phyloP scores from a whole-genome alignment of 2,797 vertebrate species.

The Clamator glandarius region DNA sequence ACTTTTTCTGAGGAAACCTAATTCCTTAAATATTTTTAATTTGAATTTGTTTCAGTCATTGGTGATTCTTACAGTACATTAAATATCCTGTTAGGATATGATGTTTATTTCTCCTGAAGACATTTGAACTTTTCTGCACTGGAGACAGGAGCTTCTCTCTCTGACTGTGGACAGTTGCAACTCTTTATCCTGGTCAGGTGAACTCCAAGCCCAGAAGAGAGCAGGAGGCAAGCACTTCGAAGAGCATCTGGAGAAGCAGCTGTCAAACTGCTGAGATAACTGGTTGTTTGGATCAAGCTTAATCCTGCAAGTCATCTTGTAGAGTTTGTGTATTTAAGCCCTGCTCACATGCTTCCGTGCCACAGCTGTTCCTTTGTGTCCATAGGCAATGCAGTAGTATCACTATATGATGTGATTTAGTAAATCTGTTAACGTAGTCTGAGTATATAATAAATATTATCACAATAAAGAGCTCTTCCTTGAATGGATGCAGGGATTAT shows the following conservation, averaged over 20 bases:
- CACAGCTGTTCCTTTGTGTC: not conserved
- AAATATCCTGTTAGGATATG: not conserved
- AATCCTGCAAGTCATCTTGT: not conserved
- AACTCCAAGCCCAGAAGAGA: not conserved
- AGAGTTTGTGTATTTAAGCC: not conserved
- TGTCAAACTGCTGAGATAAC: not conserved
- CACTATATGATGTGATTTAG: not conserved
- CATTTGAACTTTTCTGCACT: not conserved
- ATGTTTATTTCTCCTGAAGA: not conserved
- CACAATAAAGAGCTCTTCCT: not conserved
- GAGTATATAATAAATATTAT: not conserved
- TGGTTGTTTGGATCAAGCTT: not conserved
- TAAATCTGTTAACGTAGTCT: not conserved
- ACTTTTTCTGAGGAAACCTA: not conserved
- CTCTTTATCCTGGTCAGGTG: not conserved
- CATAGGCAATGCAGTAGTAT: not conserved
- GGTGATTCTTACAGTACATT: not conserved
- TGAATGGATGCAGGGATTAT: constrained; percentile 57
- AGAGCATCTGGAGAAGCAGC: not conserved
- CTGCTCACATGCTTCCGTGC: not conserved
- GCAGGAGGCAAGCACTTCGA: not conserved
- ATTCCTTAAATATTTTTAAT: not conserved
- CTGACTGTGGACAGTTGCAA: not conserved
- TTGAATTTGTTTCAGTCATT: not conserved
- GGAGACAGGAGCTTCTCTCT: not conserved